A percentile compares a stretch with the other conserved stretches of the same genome.
Conservation (phyloP, 2,797 vertebrate species). For the Mallotus villosus region DNA sequence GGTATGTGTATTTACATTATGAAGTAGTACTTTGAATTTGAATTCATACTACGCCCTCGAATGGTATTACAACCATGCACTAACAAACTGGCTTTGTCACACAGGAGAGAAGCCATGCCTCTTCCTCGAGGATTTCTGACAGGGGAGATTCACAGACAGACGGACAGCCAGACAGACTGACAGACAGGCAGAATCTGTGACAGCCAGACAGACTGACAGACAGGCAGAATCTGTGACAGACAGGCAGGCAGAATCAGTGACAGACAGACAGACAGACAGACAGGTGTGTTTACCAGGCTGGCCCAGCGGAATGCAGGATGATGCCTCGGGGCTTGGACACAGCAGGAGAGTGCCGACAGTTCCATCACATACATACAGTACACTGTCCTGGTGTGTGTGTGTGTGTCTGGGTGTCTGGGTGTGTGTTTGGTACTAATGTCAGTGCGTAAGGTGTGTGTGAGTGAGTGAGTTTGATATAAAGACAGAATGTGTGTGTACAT, state of each 20-base stretch:
- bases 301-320: slow-evolving; percentile 53
- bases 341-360: slow-evolving; percentile 55
- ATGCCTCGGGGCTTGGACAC: slow-evolving; percentile 38
- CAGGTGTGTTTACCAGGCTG: slow-evolving; percentile 51
- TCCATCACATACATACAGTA: slow-evolving; percentile 63
- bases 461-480: background rate
- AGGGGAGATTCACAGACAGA: background rate
- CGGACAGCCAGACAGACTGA: background rate
- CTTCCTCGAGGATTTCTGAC: background rate
- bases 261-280: too few relatives aligned
- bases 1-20: background rate
- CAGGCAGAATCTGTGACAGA: background rate
- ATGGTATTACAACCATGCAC: background rate
- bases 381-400: slow-evolving; percentile 36
- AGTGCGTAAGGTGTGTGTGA: slow-evolving; percentile 4
- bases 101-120: background rate
- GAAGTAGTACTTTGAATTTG: background rate
- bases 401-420: slow-evolving; percentile 7
- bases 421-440: slow-evolving; percentile 15
- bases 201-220: background rate
- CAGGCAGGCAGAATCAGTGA: background rate
- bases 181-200: too few relatives aligned
- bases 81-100: background rate
- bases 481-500: too few relatives aligned
- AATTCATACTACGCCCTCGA: background rate